These are phyloP conservation scores for Zaprionus nigranus DNA, from an alignment of 1,140 invertebrate species.

Conservation along the genomic window DNA sequence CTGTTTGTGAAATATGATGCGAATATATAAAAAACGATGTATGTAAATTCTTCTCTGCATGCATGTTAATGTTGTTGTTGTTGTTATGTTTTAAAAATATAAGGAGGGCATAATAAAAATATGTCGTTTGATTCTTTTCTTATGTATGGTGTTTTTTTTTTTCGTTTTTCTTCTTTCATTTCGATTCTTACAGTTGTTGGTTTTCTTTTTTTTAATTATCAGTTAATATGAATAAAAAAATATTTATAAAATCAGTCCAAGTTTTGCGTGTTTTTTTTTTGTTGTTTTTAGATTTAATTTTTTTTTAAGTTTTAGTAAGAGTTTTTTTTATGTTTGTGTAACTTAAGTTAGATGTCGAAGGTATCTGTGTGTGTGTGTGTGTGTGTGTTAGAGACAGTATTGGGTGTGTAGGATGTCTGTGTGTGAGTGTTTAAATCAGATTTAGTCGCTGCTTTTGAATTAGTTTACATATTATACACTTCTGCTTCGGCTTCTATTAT, in stretches of 20 bases:
- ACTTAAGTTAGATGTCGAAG: slow-evolving; percentile 63
- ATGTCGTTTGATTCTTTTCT: slow-evolving; percentile 49
- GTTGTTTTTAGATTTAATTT: slow-evolving; percentile 28
- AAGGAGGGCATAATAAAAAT: slow-evolving; percentile 66
- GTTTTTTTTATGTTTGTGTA: slow-evolving; percentile 39
- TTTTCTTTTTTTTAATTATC: slow-evolving; percentile 50
- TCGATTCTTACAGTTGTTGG: slow-evolving; percentile 44
- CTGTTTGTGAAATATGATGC: slow-evolving; percentile 23
- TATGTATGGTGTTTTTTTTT: slow-evolving; percentile 29
- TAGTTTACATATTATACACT: slow-evolving; percentile 67
- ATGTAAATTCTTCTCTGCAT: slow-evolving; percentile 21
- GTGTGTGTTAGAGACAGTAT: slow-evolving; percentile 39
- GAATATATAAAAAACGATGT: slow-evolving; percentile 35
- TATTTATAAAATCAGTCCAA: slow-evolving; percentile 83
- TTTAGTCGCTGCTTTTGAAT: slow-evolving; percentile 57
- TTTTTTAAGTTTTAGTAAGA: slow-evolving; percentile 36
- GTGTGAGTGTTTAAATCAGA: slow-evolving; percentile 52
- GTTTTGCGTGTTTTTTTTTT: slow-evolving; percentile 74
- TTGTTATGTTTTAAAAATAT: slow-evolving; percentile 33
- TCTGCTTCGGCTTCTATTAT: slow-evolving; percentile 41
- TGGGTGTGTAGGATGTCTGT: slow-evolving; percentile 44
- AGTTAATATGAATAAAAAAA: slow-evolving; percentile 76
- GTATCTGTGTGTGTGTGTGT: slow-evolving; percentile 38
- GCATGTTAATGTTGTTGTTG: slow-evolving; percentile 4
- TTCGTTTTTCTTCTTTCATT: slow-evolving; percentile 30